Conservation (phyloP, 2,113 vertebrate genomes). For the Emydura subglobosa region DNA sequence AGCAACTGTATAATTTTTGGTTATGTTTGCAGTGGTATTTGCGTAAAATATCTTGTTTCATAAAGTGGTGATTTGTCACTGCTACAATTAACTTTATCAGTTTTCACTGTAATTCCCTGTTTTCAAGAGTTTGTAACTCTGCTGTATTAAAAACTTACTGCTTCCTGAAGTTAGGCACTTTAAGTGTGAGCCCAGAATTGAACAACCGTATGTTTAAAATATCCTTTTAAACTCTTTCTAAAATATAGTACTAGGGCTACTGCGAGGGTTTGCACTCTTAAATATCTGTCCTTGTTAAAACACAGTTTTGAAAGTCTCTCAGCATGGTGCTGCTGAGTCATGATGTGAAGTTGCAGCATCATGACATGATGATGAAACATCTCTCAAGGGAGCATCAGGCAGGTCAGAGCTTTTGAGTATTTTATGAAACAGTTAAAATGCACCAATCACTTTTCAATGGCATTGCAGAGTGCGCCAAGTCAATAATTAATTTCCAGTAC, state of each 20-base stretch:
- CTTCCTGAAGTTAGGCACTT: conserved; percentile 3
- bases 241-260: conserved; percentile 43
- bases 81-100: neutral
- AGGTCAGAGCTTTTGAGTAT: conserved; percentile 27
- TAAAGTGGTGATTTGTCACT: neutral
- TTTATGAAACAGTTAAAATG: conserved; percentile 52
- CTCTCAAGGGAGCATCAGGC: neutral
- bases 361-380: neutral
- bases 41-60: conserved; percentile 1
- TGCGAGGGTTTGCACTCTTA: conserved; percentile 23
- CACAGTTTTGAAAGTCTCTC: conserved; percentile 21
- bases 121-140: neutral
- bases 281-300: conserved; percentile 16
- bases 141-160: neutral
- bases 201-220: conserved; percentile 24
- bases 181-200: neutral
- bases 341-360: conserved; percentile 11
- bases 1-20: neutral
- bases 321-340: neutral
- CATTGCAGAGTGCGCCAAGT: conserved; percentile 45
- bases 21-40: neutral
- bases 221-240: conserved; percentile 32
- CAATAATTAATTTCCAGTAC: conserved; percentile 52
- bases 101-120: neutral
- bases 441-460: conserved; percentile 19